Conservation (phyloP, 2,888 invertebrate genomes). For the Sesia apiformis region DNA sequence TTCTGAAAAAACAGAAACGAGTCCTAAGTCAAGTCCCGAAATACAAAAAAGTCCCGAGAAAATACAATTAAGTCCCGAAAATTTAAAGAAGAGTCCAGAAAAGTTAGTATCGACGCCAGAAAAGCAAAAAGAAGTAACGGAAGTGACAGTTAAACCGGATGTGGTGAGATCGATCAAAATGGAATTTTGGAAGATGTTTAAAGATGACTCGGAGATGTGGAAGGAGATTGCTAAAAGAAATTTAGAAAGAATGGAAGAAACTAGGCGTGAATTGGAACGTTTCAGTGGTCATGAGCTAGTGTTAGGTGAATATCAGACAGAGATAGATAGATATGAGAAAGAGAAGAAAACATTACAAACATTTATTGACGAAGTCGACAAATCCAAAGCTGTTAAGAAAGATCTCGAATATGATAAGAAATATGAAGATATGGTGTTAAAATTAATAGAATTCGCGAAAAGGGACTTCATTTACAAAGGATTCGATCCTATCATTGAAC, state of each 20-base stretch:
- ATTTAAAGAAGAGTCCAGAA: constrained; percentile 11
- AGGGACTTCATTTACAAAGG: constrained; percentile 65
- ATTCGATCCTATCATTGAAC: constrained; percentile 63
- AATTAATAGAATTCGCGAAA: constrained; percentile 62
- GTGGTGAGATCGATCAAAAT: constrained; percentile 30
- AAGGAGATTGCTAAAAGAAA: constrained; percentile 61
- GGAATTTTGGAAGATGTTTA: constrained; percentile 62
- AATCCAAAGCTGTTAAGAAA: constrained; percentile 47
- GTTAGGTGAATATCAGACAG: constrained; percentile 48
- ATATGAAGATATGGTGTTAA: constrained; percentile 63
- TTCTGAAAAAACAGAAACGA: constrained; percentile 16
- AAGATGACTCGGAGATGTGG: constrained; percentile 67
- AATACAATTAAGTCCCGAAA: neutral
- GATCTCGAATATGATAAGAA: constrained; percentile 59
- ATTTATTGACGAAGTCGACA: constrained; percentile 61
- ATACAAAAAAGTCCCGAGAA: neutral
- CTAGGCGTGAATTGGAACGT: constrained; percentile 53
- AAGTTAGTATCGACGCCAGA: constrained; percentile 27
- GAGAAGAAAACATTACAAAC: constrained; percentile 51
- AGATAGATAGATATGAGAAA: constrained; percentile 44
- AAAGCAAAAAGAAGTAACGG: constrained; percentile 36
- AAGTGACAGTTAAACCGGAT: constrained; percentile 33
- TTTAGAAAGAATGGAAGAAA: constrained; percentile 62
- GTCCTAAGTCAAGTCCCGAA: constrained; percentile 1
- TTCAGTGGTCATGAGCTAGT: constrained; percentile 64